Base-by-base conservation (phyloP, 2,797 vertebrate genomes). In the Spinus olivaceus region DNA sequence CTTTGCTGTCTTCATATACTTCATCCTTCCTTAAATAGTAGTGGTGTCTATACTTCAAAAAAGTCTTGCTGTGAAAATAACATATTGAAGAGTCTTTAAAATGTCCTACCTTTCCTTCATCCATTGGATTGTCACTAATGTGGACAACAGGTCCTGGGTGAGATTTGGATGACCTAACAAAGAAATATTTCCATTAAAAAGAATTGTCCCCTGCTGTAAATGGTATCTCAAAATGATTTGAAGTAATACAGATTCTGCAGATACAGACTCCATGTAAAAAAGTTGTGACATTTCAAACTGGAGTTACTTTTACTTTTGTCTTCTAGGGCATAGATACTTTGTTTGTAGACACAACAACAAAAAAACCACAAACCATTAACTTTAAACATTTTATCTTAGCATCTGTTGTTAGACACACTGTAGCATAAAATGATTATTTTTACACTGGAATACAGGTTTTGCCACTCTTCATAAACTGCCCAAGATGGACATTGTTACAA, bases 111-210 rank as follows among this genome's bases (percentile, higher is more conserved):
- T 99, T 99, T 96, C 99, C 99, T 97, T 99, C 99, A 91, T 99
- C 99, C 99, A 99, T 99, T 95, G 99, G 99, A 98, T 99, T 99
- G 97, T 99, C 99, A 96, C 99, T 99, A 97, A 99, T 99, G 97
- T 99, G 99, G 66, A 99, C 99, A 44, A 99, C 98, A 88, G 99
- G 99, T 94, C 99, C 99, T 91, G 99, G 99, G 93, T 99, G 99
- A 93, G 99, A 98, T 98, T 99, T 99, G 88, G 99, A 99, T 56
- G 99, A 99, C 96, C 99, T 99, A 95, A 89, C 95, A 78, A 89
- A 94, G 30, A 97, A 93, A 96, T 76, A 84, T 14, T 85, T 86
- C 20, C 17, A 64, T 78, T 78, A 12, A 73, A 54, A 46, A 22
- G 50, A 44, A 19, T 6, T 20, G 10, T 47, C 16, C 39, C n/a